phyloP scores from a whole-genome alignment of 2,888 invertebrate genomes.

The Caradrina clavipalpis region DNA sequence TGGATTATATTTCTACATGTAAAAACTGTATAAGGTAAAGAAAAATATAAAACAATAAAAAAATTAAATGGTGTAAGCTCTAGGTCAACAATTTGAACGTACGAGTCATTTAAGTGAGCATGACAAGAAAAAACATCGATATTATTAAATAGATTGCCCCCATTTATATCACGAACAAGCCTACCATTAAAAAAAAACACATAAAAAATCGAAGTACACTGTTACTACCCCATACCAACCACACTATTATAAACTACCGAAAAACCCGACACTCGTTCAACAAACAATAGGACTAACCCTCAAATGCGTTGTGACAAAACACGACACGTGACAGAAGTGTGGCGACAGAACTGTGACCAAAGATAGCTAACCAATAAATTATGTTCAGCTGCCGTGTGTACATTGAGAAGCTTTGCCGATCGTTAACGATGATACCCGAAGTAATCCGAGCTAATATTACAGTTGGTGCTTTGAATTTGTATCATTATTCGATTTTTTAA shows the following conservation, averaged over 20 bases:
- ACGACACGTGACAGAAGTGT: slow-evolving; percentile 60
- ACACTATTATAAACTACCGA: slow-evolving; percentile 48
- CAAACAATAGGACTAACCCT: slow-evolving; percentile 54
- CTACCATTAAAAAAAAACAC: slow-evolving; percentile 1
- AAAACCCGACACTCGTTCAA: slow-evolving; percentile 29
- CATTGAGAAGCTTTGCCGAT: slow-evolving; percentile 24
- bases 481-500: neutral
- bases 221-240: slow-evolving; percentile 7
- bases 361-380: slow-evolving; percentile 55
- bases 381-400: slow-evolving; percentile 40
- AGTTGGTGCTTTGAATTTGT: neutral
- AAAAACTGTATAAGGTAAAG: no score
- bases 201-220: neutral
- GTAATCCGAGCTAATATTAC: slow-evolving; percentile 15
- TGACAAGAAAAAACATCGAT: neutral
- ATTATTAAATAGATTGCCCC: neutral
- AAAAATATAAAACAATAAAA: no score
- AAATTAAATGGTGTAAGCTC: no score
- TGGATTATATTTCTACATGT: no score
- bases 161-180: slow-evolving; percentile 5
- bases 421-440: slow-evolving; percentile 24
- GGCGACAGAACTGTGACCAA: slow-evolving; percentile 54
- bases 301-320: slow-evolving; percentile 42
- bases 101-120: no score
- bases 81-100: no score